Conservation (phyloP, 2,113 vertebrate species). For the Echinops telfairi region DNA sequence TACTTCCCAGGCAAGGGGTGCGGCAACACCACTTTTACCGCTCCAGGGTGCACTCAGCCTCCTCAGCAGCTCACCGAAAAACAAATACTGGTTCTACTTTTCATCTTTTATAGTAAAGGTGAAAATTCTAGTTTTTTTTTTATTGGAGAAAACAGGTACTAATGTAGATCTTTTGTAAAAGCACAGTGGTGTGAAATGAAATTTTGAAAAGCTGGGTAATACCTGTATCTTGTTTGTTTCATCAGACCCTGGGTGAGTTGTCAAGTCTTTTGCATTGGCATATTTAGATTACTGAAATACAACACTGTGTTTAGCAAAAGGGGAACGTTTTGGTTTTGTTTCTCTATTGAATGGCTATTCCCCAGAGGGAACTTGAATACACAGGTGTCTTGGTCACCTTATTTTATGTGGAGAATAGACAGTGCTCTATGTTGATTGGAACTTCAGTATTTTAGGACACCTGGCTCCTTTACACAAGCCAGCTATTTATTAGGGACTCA, state of each 20-base stretch:
- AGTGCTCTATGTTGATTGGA: background rate
- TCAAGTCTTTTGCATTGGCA: constrained; percentile 25
- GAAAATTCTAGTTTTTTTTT: background rate
- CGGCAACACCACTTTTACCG: too few relatives aligned
- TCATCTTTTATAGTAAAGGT: background rate
- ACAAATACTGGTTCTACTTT: background rate
- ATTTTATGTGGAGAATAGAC: background rate
- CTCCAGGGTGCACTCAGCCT: too few relatives aligned
- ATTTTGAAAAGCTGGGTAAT: background rate
- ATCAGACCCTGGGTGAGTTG: background rate
- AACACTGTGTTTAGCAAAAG: constrained; percentile 21
- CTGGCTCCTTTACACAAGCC: constrained; percentile 6
- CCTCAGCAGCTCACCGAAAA: background rate
- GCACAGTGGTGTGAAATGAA: too few relatives aligned
- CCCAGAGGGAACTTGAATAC: background rate
- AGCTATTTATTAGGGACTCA: background rate
- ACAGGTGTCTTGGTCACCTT: background rate
- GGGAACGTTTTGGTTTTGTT: background rate
- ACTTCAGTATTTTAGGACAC: background rate
- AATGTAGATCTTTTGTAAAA: background rate
- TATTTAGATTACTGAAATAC: constrained; percentile 35
- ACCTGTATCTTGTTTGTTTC: constrained; percentile 10
- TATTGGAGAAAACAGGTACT: background rate
- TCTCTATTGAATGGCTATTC: background rate
- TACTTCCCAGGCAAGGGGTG: too few relatives aligned